A percentile compares a stretch with the other conserved stretches of the same genome.
These are phyloP conservation scores for Cataglyphis albicans DNA, from an alignment of 2,888 invertebrate species.

Conservation along the genomic window DNA sequence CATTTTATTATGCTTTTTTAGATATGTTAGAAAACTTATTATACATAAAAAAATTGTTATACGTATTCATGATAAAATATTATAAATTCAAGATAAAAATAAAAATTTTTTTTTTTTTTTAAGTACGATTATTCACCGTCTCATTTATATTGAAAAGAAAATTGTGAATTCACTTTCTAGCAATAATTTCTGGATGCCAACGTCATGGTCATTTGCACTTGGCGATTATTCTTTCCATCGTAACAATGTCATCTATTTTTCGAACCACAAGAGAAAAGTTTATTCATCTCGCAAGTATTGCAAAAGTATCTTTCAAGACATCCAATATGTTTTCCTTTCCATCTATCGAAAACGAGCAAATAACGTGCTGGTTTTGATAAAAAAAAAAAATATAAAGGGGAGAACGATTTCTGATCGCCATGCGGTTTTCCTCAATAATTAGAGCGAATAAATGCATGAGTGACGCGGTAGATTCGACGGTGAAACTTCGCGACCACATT, in stretches of 20 bases:
- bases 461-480: slow-evolving; percentile 53
- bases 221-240: slow-evolving; percentile 22
- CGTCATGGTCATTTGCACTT: background rate
- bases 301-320: slow-evolving; percentile 11
- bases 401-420: slow-evolving; percentile 60
- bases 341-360: slow-evolving; percentile 28
- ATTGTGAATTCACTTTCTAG: slow-evolving; percentile 18
- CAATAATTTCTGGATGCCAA: slow-evolving; percentile 12
- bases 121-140: background rate
- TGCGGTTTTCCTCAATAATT: slow-evolving; percentile 68
- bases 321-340: slow-evolving; percentile 6
- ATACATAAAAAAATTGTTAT: background rate
- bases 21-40: background rate
- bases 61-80: background rate
- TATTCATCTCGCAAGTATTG: slow-evolving; percentile 45
- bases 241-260: slow-evolving; percentile 36
- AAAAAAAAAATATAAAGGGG: background rate
- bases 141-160: slow-evolving; percentile 4
- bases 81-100: background rate
- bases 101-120: background rate
- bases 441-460: slow-evolving; percentile 80
- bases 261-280: slow-evolving; percentile 44
- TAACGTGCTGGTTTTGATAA: background rate
- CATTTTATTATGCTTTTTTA: background rate
- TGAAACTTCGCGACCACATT: slow-evolving; percentile 43